Evolutionary conservation across 2,888 invertebrate genomes (phyloP).

Genomic region (Corbicula japonica): DNA sequence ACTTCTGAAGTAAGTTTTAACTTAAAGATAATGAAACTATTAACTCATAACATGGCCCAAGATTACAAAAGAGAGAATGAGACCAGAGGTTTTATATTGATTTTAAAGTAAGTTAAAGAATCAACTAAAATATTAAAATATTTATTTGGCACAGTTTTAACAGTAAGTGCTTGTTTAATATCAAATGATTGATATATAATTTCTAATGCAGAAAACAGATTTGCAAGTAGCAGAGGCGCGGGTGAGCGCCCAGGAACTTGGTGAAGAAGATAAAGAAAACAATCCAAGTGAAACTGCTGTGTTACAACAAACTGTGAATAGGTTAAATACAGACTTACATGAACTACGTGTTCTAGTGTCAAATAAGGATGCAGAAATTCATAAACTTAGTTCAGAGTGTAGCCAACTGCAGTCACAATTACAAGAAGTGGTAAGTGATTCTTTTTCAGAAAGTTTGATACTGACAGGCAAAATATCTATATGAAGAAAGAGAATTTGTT

Average conservation of each 20-base stretch:
- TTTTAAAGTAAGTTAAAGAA: background rate
- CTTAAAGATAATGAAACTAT: no score
- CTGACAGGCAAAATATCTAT: no score
- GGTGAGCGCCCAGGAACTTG: slow-evolving; percentile 62
- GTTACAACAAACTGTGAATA: slow-evolving; percentile 78
- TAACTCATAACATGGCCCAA: no score
- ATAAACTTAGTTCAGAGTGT: slow-evolving; percentile 71
- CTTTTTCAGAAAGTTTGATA: no score
- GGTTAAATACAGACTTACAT: slow-evolving; percentile 76
- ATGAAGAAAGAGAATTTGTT: no score
- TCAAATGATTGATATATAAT: background rate
- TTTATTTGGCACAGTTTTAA: no score
- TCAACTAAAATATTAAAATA: background rate
- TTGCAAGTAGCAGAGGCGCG: slow-evolving; percentile 75
- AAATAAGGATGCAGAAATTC: slow-evolving; percentile 76
- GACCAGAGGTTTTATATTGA: no score
- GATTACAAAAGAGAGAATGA: no score
- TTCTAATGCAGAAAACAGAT: slow-evolving; percentile 73
- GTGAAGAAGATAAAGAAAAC: slow-evolving; percentile 79
- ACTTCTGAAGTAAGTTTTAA: no score
- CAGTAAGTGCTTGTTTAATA: no score
- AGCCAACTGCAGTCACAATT: slow-evolving; percentile 70
- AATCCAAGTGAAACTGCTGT: slow-evolving; percentile 78
- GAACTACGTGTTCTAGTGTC: slow-evolving; percentile 68
- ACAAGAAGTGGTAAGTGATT: slow-evolving; percentile 74